Conservation (phyloP, 2,113 vertebrate species). For the Ifrita kowaldi region DNA sequence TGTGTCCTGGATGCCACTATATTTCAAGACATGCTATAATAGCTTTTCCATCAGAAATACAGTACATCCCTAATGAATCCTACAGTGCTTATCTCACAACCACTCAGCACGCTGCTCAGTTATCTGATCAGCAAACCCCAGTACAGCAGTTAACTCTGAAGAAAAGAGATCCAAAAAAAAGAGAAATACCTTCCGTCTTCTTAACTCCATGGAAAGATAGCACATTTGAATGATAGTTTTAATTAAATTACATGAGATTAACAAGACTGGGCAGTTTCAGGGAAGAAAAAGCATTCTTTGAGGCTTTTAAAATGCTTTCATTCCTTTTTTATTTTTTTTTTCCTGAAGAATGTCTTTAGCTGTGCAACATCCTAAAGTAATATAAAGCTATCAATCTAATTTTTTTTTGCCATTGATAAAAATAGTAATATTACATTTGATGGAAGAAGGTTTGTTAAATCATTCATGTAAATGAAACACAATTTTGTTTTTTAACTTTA, state of each 20-base stretch:
- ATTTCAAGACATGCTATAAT: background rate
- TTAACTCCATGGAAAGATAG: background rate
- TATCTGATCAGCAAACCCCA: background rate
- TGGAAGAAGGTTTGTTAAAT: background rate
- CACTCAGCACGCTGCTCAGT: background rate
- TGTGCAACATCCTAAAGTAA: background rate
- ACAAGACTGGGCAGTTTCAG: background rate
- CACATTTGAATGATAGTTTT: background rate
- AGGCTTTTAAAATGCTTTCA: background rate
- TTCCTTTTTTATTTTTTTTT: background rate
- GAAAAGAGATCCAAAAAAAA: background rate
- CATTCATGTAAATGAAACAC: background rate
- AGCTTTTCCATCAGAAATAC: background rate
- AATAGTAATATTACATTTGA: background rate
- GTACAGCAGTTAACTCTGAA: background rate
- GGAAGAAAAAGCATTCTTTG: background rate
- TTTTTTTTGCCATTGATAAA: background rate
- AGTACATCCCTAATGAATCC: background rate
- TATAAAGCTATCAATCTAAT: background rate
- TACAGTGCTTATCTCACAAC: background rate
- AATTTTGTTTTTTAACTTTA: background rate
- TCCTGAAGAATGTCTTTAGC: background rate
- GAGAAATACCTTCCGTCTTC: background rate
- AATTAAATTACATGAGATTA: conserved; percentile 21
- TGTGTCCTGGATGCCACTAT: background rate